phyloP scores from a whole-genome alignment of 2,113 vertebrate species.

The Gopherus evgoodei region DNA sequence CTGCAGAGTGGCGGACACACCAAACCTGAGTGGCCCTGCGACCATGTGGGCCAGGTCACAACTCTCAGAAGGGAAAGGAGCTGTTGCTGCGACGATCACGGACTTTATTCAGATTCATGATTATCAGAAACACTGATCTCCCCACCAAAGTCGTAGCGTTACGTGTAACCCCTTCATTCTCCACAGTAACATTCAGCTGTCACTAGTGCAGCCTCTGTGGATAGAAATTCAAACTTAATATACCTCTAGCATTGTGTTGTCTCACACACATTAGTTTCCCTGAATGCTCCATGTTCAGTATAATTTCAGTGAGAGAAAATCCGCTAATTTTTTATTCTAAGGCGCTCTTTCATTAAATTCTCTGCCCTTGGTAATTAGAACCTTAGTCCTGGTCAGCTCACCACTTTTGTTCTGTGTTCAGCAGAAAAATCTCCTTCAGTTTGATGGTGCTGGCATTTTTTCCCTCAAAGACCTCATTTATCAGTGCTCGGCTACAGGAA shows the following conservation, averaged over 20 bases:
- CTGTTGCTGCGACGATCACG: not conserved
- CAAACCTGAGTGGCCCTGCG: not conserved
- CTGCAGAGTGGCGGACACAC: not conserved
- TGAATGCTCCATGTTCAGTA: not conserved
- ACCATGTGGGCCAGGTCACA: not conserved
- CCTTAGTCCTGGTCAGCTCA: not conserved
- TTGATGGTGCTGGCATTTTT: not conserved
- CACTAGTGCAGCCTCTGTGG: not conserved
- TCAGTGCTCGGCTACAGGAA: not conserved
- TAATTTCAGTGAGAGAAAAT: not conserved
- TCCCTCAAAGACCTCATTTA: fast-evolving
- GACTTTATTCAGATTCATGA: not conserved
- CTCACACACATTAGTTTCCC: not conserved
- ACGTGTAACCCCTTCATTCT: not conserved
- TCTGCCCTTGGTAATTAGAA: not conserved
- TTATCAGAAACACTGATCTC: not conserved
- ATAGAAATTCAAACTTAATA: not conserved
- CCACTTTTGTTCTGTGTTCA: not conserved
- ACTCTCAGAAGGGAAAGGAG: not conserved
- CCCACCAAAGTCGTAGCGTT: not conserved
- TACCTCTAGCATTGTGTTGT: not conserved
- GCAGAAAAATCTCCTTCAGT: not conserved
- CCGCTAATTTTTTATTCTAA: not conserved
- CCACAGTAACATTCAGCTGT: not conserved
- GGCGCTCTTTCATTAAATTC: not conserved